Evolutionary conservation across 1,140 invertebrate species (phyloP), one percentile per base, ranked within the genome.

Genomic region (Tetramorium parvispinum): DNA sequence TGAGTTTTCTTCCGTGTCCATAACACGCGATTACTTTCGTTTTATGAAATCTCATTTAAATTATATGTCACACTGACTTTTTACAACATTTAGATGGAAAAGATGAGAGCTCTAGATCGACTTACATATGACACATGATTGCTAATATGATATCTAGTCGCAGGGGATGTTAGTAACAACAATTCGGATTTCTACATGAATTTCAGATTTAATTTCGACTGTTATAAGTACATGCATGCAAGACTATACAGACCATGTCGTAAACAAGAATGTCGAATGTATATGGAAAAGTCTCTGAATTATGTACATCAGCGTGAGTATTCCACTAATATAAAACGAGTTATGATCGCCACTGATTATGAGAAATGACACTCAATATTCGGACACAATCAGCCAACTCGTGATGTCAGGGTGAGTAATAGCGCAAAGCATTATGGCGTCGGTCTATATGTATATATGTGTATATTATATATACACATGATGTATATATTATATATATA

Each of bases 381-480:
- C 73, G 57, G 32, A 55, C 66, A 51, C 61, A 24, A 37, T 76
- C 70, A 37, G 70, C 24, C 32, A 32, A 71, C 40, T 73, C 53
- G 43, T 63, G 43, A 61, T 76, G 63, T 66, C 66, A 79, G 27
- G 68, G 85, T 86, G 61, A 91, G 76, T 87, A 88, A 85, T 89
- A 92, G 92, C 91, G 91, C 88, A 88, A 93, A 93, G 91, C 91
- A 88, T 89, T 92, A 91, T 86, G 68, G 85, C 88, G 81, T 83
- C 81, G 79, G 77, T 68, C 77, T 76, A 70, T 70, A 57, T 88
- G 57, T 81, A 46, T 70, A 55, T 81, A 70, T 79, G 16, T 87
- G 51, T 59, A 49, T 87, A 65, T 81, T 63, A 46, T 53, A 46
- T 46, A 46, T 46, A 46, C 46, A 46, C 46, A 46, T 46, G 70